Evolutionary conservation across 2,113 vertebrate genomes (phyloP).

Genomic region (Jacana jacana): DNA sequence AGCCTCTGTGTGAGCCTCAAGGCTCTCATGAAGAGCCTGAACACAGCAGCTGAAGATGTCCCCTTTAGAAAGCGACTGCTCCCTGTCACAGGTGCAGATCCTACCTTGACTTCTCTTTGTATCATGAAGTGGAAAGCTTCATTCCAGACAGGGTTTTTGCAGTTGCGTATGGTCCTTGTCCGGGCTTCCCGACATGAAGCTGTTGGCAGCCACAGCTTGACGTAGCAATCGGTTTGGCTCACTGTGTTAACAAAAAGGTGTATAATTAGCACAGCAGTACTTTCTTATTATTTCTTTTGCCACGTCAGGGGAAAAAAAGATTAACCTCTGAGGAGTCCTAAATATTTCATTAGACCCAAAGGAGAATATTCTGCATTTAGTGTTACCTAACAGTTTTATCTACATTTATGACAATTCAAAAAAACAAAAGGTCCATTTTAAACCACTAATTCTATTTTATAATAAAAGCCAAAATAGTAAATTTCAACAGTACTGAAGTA

Average conservation of each 20-base stretch:
- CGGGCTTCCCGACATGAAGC: constrained; percentile 38
- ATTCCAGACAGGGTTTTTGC: constrained; percentile 80
- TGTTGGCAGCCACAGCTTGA: constrained; percentile 78
- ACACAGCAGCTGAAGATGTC: background rate
- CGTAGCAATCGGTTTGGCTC: constrained; percentile 76
- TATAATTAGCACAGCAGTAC: background rate
- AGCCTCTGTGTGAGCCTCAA: background rate
- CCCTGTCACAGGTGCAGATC: background rate
- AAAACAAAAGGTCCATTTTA: background rate
- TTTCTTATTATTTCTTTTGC: background rate
- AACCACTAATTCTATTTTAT: background rate
- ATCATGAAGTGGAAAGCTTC: constrained; percentile 82
- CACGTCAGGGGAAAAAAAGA: background rate
- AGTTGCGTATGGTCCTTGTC: constrained; percentile 75
- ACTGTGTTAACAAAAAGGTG: constrained; percentile 39
- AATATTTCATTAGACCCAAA: background rate
- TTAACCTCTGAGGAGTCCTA: background rate
- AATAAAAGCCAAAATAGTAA: background rate
- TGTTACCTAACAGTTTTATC: background rate
- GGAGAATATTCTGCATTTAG: background rate
- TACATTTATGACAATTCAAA: background rate
- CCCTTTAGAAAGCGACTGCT: background rate
- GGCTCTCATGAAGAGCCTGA: background rate
- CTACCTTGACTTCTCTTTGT: constrained; percentile 81
- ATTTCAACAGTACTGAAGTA: background rate